These are phyloP conservation scores for Onychomys arenicola DNA, from an alignment of 2,797 vertebrate genomes.

Conservation along the genomic window DNA sequence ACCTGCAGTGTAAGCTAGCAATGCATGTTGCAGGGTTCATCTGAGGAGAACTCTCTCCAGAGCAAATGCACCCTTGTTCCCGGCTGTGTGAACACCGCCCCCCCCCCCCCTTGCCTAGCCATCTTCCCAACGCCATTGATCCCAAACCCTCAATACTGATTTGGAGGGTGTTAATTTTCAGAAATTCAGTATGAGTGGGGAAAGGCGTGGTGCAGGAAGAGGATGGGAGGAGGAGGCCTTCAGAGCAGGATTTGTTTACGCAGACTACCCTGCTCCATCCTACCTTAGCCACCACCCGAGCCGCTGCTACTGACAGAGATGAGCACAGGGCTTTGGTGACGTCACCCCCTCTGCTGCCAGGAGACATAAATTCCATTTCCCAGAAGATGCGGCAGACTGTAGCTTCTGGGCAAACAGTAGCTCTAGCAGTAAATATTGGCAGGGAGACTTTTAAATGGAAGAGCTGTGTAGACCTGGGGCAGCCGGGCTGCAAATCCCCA, in stretches of 20 bases:
- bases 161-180: neutral
- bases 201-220: neutral
- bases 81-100: neutral
- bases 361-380: constrained; percentile 81
- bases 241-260: neutral
- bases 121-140: neutral
- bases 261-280: neutral
- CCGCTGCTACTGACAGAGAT: constrained; percentile 35
- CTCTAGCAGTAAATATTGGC: constrained; percentile 82
- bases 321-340: constrained; percentile 62
- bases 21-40: rapidly evolving
- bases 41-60: neutral
- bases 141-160: neutral
- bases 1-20: neutral
- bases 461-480: constrained; percentile 56
- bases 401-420: constrained; percentile 81
- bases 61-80: neutral
- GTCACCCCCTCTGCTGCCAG: constrained; percentile 71
- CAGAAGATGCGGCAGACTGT: constrained; percentile 81
- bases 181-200: neutral
- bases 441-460: constrained; percentile 76
- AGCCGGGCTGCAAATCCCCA: constrained; percentile 67
- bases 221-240: neutral
- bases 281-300: neutral
- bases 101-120: neutral